Base-by-base conservation (phyloP, 2,797 vertebrate species). In the Pseudocheirus occidentalis region DNA sequence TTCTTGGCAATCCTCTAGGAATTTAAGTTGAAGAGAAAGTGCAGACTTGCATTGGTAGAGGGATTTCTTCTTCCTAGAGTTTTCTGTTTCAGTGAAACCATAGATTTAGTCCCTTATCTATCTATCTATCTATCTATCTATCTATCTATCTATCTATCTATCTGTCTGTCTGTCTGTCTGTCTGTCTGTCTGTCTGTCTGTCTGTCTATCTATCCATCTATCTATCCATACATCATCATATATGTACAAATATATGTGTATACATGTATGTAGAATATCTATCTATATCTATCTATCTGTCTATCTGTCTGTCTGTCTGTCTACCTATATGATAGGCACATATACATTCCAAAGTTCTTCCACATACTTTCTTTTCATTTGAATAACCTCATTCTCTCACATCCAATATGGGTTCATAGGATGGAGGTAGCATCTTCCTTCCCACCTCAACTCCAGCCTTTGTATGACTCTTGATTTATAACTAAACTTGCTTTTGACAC, bases 341-440 rank as follows among this genome's bases (percentile, higher is more conserved):
- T 14, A 81, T 81, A 81, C 7, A 81, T 46, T 81, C 73, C 73
- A 81, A 46, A 46, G 0, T 21, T 46, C 40, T 46, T 81, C 73
- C 40, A 81, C 40, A 27, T 81, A 27, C 7, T 46, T 81, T 81
- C 40, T 24, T 81, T 81, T 27, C 40, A 24, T 81, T 81, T 46
- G 73, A 18, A 53, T 95, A 95, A 94, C 91, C 95, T 91, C 95
- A 96, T 93, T 96, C 66, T 62, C 92, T 93, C 90, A 46, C 24
- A 87, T 46, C 40, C 40, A 50, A 27, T 46, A 27, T 87, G 4
- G 40, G 40, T 87, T 87, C 40, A 87, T 50, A 87, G 24, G 73
- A 87, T 50, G 73, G 40, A 87, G 40, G 24, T 24, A 27, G 10
- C 73, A 50, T 46, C 73, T 50, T 50, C 21, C 73, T 3, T 66